phyloP scores from a whole-genome alignment of 2,113 vertebrate genomes.

The Pomatorhinus ruficollis region DNA sequence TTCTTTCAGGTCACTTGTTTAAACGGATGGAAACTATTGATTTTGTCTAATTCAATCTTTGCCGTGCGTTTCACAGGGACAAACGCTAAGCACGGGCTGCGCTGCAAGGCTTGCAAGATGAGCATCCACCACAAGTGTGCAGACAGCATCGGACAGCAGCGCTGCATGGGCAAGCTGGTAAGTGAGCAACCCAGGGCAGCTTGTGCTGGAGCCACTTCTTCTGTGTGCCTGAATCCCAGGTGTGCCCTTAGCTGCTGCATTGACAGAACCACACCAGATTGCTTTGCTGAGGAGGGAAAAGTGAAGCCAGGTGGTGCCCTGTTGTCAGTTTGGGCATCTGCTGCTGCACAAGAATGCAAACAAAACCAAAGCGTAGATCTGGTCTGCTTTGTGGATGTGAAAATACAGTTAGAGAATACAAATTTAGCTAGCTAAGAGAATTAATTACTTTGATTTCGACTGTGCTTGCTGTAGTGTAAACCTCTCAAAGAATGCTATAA shows the following conservation, averaged over 20 bases:
- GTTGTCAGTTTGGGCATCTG: neutral
- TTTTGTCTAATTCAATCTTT: conserved; percentile 7
- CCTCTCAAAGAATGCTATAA: neutral
- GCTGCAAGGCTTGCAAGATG: conserved; percentile 99
- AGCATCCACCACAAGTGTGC: conserved; percentile 96
- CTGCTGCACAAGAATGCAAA: neutral
- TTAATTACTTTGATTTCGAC: neutral
- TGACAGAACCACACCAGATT: neutral
- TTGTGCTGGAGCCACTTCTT: neutral
- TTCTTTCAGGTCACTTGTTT: conserved; percentile 3
- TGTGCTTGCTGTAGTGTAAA: neutral
- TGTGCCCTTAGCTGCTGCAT: neutral
- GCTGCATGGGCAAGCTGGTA: conserved; percentile 98
- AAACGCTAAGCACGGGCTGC: conserved; percentile 91
- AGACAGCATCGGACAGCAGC: conserved; percentile 86
- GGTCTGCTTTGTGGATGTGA: neutral
- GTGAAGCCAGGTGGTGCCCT: neutral
- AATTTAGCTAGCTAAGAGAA: neutral
- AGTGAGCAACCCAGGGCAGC: conserved; percentile 38
- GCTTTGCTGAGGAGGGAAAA: accelerated
- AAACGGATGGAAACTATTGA: conserved; percentile 61
- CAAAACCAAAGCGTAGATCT: neutral
- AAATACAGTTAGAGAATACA: neutral
- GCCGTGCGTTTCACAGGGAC: conserved; percentile 78
- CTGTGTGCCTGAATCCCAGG: neutral